Evolutionary conservation across 2,797 vertebrate species (phyloP), one percentile per base, ranked within the genome.

Genomic region (Zalophus californianus): DNA sequence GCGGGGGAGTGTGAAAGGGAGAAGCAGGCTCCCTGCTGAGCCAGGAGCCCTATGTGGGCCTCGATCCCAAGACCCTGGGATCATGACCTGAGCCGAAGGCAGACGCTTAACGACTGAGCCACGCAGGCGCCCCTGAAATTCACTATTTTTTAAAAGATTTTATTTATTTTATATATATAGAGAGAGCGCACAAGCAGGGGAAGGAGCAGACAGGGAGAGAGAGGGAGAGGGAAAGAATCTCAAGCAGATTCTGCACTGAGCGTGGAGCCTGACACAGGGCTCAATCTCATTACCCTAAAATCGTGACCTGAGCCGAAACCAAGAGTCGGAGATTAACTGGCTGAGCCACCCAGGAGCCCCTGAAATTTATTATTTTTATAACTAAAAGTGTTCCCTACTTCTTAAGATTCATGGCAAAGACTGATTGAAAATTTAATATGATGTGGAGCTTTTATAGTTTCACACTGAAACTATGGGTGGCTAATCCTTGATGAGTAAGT

Each of bases 401-500:
- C 38, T 90, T 72, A 7, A 73, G 15, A 50, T 88, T 86, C 58
- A 73, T 96, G 66, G n/a, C 75, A 75, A 52, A 87, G 68, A 41
- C 8, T 52, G 11, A 60, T 35, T 73, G 60, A 85, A 20, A 60
- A 50, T 52, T 21, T 86, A 73, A n/a, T 50, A n/a, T 12, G 16
- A 44, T 60, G 3, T 73, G 48, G 15, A 70, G 48, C 23, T 60
- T 79, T 96, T 85, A 32, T 41, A 87, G 54, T 93, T 96, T 60
- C 15, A 66, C 7, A 12, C 10, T 68, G 75, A 38, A 92, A 80
- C 29, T 86, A 38, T 70, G 35, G 18, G 11, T 83, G 44, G 66
- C 7, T 75, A 83, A 91, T 92, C 35, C 44, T 83, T 95, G 38
- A 54, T 85, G 52, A 90, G 50, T 94, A 27, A 86, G 79, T 70